phyloP scores from a whole-genome alignment of 2,797 vertebrate species.

The Pangasius mekongensis region DNA sequence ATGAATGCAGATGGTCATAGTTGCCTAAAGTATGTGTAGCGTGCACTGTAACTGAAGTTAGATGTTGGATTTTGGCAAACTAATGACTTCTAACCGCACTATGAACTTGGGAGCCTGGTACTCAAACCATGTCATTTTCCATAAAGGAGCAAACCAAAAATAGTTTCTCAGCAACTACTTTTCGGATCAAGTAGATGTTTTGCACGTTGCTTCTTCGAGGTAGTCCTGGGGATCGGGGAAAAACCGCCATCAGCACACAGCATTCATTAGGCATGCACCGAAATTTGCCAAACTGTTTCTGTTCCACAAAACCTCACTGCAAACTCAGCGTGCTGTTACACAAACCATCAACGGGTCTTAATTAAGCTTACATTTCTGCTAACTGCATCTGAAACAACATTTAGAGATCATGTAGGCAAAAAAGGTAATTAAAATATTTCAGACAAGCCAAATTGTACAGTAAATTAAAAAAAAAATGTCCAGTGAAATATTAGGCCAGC shows the following conservation, averaged over 20 bases:
- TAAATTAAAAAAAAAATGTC: too few species aligned
- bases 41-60: not conserved
- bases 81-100: not conserved
- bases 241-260: not conserved
- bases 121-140: not conserved
- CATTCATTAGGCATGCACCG: too few species aligned
- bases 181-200: not conserved
- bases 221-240: not conserved
- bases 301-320: not conserved
- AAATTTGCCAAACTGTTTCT: not conserved
- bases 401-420: not conserved
- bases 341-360: not conserved
- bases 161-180: not conserved
- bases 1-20: not conserved
- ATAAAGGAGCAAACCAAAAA: not conserved
- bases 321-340: not conserved
- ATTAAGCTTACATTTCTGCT: not conserved
- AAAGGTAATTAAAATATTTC: too few species aligned
- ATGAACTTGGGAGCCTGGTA: not conserved
- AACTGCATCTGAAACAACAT: not conserved
- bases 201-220: not conserved
- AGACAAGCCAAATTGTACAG: too few species aligned
- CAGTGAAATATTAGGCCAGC: too few species aligned
- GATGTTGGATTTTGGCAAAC: not conserved
- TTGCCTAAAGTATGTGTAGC: not conserved